Evolutionary conservation across 2,888 invertebrate species (phyloP), one percentile per base, ranked within the genome.

Genomic region (Sarcophaga rosellei): DNA sequence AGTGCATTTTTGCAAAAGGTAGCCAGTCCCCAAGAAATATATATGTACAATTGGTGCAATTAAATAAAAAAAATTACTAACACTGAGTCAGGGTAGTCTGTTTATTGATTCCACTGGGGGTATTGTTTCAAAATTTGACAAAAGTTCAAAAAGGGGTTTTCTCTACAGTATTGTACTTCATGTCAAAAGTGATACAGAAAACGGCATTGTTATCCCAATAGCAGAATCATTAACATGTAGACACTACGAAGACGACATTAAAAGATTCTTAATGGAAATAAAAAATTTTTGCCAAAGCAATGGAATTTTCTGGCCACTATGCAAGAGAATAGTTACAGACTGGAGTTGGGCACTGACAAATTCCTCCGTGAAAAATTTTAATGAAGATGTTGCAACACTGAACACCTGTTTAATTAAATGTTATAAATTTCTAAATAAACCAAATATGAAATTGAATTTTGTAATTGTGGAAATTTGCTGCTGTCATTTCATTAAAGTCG

Each of bases 271-370:
- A 4, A 23, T 65, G n/a, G 53, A 75, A 25, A 4, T 65, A 1
- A 75, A 65, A 63, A n/a, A 6, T 2, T 57, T 53, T 53, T 25
- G 75, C 3, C 6, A 23, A 2, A 53, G n/a, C 17, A 20, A 65
- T 62, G 25, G n/a, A 8, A 63, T 75, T 4, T n/a, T 1, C n/a
- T 65, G 75, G 75, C 75, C 65, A n/a, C 8, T 62, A n/a, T 75
- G 75, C 20, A n/a, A 65, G 12, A 11, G 75, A 65, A 25, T 75
- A 4, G 62, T 63, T 1, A 15, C 25, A 2, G 65, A 75, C 35
- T 75, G 65, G 63, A 57, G 75, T 25, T 75, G 65, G 75, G 65
- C 57, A 2, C 15, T 75, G 15, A 65, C 57, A 25, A 75, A 65
- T 12, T 25, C 57, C 4, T 10, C 23, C 2, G 4, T 75, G 6